Percentiles rank a stretch among this genome's conserved stretches.
Conservation (phyloP, 2,888 invertebrate genomes). For the Epistrophella euchroma region DNA sequence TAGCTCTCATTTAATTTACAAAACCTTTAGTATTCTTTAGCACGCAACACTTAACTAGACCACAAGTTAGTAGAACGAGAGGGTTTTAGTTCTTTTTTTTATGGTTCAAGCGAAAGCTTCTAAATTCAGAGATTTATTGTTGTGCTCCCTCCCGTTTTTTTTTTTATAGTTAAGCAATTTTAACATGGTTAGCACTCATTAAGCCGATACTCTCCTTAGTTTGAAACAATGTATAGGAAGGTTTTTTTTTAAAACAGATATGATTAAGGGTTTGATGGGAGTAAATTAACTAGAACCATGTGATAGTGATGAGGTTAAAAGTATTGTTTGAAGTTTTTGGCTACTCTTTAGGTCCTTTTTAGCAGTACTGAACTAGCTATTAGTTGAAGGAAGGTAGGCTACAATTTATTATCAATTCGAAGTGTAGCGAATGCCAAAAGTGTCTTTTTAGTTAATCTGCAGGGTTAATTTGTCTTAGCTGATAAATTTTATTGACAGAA, state of each 20-base stretch:
- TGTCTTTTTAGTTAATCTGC: too few relatives aligned
- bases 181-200: constrained; percentile 59
- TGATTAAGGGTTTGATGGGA: neutral
- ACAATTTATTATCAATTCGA: too few relatives aligned
- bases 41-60: constrained; percentile 64
- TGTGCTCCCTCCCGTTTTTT: constrained; percentile 53
- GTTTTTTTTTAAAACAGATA: neutral
- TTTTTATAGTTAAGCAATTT: constrained; percentile 46
- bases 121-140: constrained; percentile 68
- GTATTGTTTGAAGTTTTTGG: too few relatives aligned
- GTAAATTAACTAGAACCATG: neutral
- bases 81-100: constrained; percentile 57
- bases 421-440: too few relatives aligned
- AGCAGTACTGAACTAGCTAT: too few relatives aligned
- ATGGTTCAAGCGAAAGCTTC: constrained; percentile 64
- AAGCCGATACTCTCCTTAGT: constrained; percentile 19
- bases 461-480: too few relatives aligned
- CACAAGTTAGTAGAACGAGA: constrained; percentile 37
- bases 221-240: constrained; percentile 49
- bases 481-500: too few relatives aligned
- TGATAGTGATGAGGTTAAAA: too few relatives aligned
- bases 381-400: too few relatives aligned
- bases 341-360: too few relatives aligned
- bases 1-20: constrained; percentile 70
- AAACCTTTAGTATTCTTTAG: constrained; percentile 63